These are phyloP conservation scores for Vipera latastei DNA, from an alignment of 2,797 vertebrate genomes.

Conservation along the genomic window DNA sequence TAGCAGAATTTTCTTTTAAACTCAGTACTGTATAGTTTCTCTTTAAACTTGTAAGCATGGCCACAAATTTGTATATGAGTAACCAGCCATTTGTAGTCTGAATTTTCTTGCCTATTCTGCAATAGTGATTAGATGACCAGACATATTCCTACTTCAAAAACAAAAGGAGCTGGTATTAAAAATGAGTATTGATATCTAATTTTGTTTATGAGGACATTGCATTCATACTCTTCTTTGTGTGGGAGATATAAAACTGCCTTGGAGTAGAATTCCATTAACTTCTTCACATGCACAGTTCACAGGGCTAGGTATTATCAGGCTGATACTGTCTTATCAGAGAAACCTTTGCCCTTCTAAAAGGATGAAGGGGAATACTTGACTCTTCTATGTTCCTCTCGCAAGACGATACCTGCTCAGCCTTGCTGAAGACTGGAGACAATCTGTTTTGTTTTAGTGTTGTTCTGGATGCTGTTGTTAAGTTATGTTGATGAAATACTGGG, in stretches of 20 bases:
- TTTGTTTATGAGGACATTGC: not conserved
- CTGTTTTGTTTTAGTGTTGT: not conserved
- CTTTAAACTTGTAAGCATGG: not conserved
- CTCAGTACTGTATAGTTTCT: not conserved
- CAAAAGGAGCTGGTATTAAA: not conserved
- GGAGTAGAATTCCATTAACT: not conserved
- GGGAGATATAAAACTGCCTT: not conserved
- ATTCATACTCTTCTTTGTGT: not conserved
- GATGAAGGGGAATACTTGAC: not conserved
- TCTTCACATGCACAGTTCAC: not conserved
- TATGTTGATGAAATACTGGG: constrained; percentile 4
- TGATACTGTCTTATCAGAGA: not conserved
- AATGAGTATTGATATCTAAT: not conserved
- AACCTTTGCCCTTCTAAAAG: not conserved
- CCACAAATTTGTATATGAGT: not conserved
- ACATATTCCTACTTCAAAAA: not conserved
- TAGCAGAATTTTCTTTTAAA: not conserved
- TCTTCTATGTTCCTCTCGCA: rapidly evolving
- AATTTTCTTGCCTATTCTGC: not conserved
- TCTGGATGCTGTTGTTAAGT: constrained; percentile 11
- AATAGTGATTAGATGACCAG: not conserved
- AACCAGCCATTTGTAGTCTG: not conserved
- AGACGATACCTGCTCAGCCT: constrained; percentile 17
- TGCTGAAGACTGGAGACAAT: not conserved
- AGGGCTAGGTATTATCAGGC: not conserved